Evolutionary conservation across 2,113 vertebrate genomes (phyloP).

Genomic region (Pterocles burchelli): DNA sequence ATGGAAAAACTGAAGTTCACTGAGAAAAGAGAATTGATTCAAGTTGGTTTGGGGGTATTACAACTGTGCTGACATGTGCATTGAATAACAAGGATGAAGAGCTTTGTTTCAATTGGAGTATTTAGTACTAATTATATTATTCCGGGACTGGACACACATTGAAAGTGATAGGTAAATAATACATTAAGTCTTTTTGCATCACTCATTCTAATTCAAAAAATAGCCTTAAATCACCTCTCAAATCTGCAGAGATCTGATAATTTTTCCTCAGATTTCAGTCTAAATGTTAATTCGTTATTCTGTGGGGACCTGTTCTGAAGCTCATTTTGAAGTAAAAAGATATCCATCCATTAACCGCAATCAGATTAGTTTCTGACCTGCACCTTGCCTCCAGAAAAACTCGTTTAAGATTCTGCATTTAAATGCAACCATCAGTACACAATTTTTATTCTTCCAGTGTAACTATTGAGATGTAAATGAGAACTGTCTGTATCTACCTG

Average conservation of each 20-base stretch:
- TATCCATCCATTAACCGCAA: neutral
- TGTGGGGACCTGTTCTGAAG: neutral
- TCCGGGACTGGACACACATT: neutral
- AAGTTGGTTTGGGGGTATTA: neutral
- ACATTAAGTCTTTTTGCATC: neutral
- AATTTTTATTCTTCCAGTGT: neutral
- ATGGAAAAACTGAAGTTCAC: neutral
- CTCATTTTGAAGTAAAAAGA: neutral
- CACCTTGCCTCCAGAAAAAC: neutral
- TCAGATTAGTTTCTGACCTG: neutral
- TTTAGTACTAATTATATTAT: neutral
- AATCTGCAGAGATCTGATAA: neutral
- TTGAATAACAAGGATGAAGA: neutral
- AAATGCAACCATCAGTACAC: neutral
- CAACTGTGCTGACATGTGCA: neutral
- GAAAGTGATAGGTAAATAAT: neutral
- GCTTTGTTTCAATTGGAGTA: neutral
- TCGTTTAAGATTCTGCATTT: neutral
- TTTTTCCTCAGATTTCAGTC: neutral
- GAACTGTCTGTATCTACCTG: neutral
- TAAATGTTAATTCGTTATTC: neutral
- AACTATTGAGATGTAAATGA: conserved; percentile 13
- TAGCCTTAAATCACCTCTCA: neutral
- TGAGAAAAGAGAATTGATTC: neutral
- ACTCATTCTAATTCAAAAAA: neutral